Evolutionary conservation across 2,113 vertebrate species (phyloP), one percentile per base, ranked within the genome.

Genomic region (Centropus bengalensis): DNA sequence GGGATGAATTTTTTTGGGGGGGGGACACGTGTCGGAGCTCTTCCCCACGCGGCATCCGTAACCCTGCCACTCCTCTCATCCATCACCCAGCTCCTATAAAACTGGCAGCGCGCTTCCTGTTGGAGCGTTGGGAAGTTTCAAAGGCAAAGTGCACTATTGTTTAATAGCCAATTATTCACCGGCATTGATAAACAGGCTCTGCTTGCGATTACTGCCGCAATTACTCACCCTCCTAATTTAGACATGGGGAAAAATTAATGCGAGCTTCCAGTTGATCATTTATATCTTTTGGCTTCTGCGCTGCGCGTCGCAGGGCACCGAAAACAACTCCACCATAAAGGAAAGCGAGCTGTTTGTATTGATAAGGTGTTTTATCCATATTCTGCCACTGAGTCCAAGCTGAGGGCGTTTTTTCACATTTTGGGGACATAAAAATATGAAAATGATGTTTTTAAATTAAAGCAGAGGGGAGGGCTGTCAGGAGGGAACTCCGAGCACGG

Each of bases 121-220:
- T 71, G 22, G 56, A 60, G 69, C 24, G 93, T 84, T 84, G 91
- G 64, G 91, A 27, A 75, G 90, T 86, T 94, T 86, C 95, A 96
- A 81, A 96, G 92, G 96, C 96, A 94, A 96, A 96, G 95, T 84
- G 93, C 94, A 76, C 95, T 70, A 94, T 97, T 96, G 96, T 97
- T 96, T 94, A 96, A 97, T 91, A 94, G 95, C 83, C 83, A 94
- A 40, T 96, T 96, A 94, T 96, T 96, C 93, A 83, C 90, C 86
- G 94, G 94, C 96, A 95, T 95, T 96, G 95, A 96, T 96, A 96
- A 96, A 96, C 93, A 95, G 86, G 76, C 88, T 93, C 79, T 92
- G 93, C 94, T 93, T 6, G 32, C 5, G 49, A 89, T 96, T 94
- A 83, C 94, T 93, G 95, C 82, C 59, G 89, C 93, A 88, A 93